Conservation (phyloP, 2,888 invertebrate species). For the Troilus luridus region DNA sequence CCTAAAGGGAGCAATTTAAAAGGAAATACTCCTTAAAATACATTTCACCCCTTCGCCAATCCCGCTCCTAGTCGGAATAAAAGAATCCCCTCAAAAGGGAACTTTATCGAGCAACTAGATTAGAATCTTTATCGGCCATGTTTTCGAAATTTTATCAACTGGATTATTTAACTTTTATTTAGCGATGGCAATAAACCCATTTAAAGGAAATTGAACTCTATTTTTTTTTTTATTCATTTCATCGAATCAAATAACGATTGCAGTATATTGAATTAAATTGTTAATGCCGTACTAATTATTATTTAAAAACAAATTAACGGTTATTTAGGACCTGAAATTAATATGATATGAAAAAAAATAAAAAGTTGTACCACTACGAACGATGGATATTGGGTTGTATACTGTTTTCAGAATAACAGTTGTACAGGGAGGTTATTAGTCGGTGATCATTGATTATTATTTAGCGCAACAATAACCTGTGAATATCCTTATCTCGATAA, state of each 20-base stretch:
- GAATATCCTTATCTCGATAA: no score
- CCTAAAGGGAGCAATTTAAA: slow-evolving; percentile 59
- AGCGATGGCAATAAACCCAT: background rate
- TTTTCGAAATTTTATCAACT: slow-evolving; percentile 31
- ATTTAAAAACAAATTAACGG: no score
- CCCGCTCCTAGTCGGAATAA: slow-evolving; percentile 51
- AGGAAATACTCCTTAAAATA: slow-evolving; percentile 60
- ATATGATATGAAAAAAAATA: no score
- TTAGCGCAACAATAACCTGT: no score
- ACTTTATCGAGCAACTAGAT: slow-evolving; percentile 44
- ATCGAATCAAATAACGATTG: background rate
- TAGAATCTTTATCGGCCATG: slow-evolving; percentile 26
- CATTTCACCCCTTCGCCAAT: slow-evolving; percentile 56
- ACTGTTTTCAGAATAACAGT: no score
- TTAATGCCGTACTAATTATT: background rate
- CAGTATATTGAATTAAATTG: background rate
- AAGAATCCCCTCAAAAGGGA: slow-evolving; percentile 50
- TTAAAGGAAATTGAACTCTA: background rate
- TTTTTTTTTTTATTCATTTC: background rate
- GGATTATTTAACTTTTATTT: slow-evolving; percentile 1
- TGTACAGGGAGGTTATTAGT: no score
- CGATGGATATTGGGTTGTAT: no score
- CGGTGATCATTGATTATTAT: no score
- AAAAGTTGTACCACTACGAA: no score
- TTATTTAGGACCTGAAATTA: no score